Evolutionary conservation across 2,888 invertebrate genomes (phyloP), one percentile per base, ranked within the genome.

Genomic region (Cantharis rustica): DNA sequence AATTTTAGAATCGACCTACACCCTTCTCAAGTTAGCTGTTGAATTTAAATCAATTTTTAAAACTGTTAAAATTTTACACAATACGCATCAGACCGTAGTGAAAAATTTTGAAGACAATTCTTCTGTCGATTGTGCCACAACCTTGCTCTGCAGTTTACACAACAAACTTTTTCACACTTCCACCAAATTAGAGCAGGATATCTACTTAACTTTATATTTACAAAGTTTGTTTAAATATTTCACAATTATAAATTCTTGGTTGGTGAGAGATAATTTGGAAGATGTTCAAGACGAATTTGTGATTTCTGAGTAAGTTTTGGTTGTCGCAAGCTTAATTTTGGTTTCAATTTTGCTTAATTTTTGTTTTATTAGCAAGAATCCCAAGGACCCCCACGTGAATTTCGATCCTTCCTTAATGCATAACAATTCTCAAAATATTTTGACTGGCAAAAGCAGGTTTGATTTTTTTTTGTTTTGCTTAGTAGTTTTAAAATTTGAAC

Each of bases 191-290:
- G 86, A 86, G 72, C 86, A 86, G 76, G 86, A 88, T 80, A 80
- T 88, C 27, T 85, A 84, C 75, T 73, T 88, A 31, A 83, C 85
- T 0, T 71, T 88, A 27, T 87, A 87, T 79, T 74, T 88, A 23
- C 86, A 87, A 68, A 85, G 84, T 79, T 79, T 87, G 13, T 85
- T 83, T 77, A 84, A 86, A 77, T 88, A 88, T 82, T 83, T 87
- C 3, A 81, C 80, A 2, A 75, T 87, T 2, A 83, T 87, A 20
- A 84, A 88, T 75, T 81, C 81, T 3, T 88, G 88, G 88, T 80
- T 88, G 73, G 83, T 83, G 23, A 85, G 85, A 63, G 85, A 86
- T 73, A 79, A 80, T 13, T 80, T 87, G 2, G 79, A 79, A 7
- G 86, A 88, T 80, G 79, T 81, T 74, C 81, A 82, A 2, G 79